Evolutionary conservation across 2,888 invertebrate species (phyloP), one percentile per base, ranked within the genome.

Genomic region (Gisinianus flammeolus): DNA sequence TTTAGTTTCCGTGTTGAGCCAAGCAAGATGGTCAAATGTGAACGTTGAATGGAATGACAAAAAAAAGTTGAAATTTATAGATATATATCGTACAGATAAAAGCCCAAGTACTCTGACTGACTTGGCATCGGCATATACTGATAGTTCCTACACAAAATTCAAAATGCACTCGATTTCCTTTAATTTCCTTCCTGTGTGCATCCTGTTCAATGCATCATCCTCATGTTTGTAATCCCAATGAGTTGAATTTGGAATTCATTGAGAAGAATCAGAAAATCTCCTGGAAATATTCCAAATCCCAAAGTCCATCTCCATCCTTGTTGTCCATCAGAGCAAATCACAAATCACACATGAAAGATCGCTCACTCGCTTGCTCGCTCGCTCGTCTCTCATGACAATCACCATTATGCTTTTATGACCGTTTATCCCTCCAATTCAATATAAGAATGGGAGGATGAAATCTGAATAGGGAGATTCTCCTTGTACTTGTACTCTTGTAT

Each of bases 181-280:
- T 62, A 33, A 44, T 68, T 68, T 68, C 68, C 68, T 68, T 44
- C 33, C 67, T 28, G 62, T 62, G 24, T 22, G 22, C 58, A 58
- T n/a, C 22, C 1, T n/a, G 31, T 8, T 8, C 28, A 24, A 30
- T 12, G 28, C 30, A 67, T 28, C 67, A 67, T 33, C 67, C 2
- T 31, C 33, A 28, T 58, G 28, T 28, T 31, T 26, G 5, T 62
- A 5, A 62, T 62, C 28, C 12, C 28, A 8, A 62, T 62, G 12
- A 26, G 24, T 10, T 26, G 0, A 24, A 35, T 35, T 44, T 6
- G 44, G 44, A 6, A 44, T 44, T 19, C 16, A 12, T 6, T 6
- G 44, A n/a, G n/a, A 19, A 44, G 12, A 44, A 44, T 44, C 44
- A 16, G 8, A 19, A 35, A 8, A 35, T 35, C 12, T 35, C 35